phyloP scores from a whole-genome alignment of 2,888 invertebrate species.

The Callyntrura guangdongensis region DNA sequence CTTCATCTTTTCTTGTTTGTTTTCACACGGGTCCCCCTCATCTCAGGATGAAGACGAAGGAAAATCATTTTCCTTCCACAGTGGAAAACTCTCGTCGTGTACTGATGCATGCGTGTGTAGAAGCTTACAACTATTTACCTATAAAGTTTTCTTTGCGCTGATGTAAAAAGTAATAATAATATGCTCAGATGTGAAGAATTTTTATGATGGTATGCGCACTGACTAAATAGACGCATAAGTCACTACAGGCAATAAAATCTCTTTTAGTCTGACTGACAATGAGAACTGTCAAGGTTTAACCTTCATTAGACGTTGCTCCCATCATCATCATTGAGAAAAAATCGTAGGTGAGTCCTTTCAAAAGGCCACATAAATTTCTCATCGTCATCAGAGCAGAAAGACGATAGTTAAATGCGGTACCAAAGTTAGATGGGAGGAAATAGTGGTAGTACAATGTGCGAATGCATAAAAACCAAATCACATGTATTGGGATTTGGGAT shows the following conservation, averaged over 20 bases:
- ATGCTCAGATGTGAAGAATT: constrained; percentile 20
- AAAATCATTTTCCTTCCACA: background rate
- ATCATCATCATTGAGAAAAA: constrained; percentile 7
- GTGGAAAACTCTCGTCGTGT: background rate
- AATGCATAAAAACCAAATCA: background rate
- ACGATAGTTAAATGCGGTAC: background rate
- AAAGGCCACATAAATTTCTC: constrained; percentile 17
- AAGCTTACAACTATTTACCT: background rate
- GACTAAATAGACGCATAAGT: constrained; percentile 45
- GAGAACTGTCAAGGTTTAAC: constrained; percentile 41
- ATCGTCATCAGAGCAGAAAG: background rate
- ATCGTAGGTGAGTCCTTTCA: background rate
- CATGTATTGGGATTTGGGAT: background rate
- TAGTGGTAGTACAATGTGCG: background rate
- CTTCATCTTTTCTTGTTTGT: constrained; percentile 76
- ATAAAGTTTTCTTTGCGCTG: background rate
- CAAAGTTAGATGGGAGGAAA: background rate
- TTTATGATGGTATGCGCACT: constrained; percentile 18
- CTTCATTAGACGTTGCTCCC: constrained; percentile 16
- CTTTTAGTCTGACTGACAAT: background rate
- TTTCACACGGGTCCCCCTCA: constrained; percentile 72
- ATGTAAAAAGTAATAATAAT: background rate
- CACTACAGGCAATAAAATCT: constrained; percentile 20
- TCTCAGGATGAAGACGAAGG: constrained; percentile 31
- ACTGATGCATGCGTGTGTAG: too few species aligned